Evolutionary conservation across 2,113 vertebrate species (phyloP), one percentile per base, ranked within the genome.

Genomic region (Thymallus thymallus): DNA sequence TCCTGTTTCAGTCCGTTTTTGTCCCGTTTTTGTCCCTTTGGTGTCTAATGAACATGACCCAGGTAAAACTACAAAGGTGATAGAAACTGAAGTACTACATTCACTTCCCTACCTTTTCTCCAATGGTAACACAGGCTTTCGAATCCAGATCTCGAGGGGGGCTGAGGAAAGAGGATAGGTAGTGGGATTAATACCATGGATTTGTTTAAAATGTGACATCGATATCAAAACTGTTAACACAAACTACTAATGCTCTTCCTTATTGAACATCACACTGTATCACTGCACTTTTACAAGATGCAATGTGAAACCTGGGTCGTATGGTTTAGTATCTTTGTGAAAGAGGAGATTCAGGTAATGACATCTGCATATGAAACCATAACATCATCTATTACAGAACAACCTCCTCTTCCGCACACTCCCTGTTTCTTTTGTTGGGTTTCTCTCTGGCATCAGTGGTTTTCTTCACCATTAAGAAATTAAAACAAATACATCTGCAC

Each of bases 81-180:
- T 18, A 13, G 48, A 51, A 13, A 51, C 14, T 51, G 48, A 18
- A 51, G 48, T 5, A 51, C 48, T 18, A 13, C 48, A 51, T 26
- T 55, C 22, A 1, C 14, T 29, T 20, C 29, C 71, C 78, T 92
- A 99, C 98, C 98, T 96, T 94, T 79, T 97, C 97, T 20, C 97
- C 98, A 78, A 99, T 97, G 24, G 92, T 96, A 89, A 99, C 97
- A 72, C 90, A 96, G 79, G 98, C 96, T 91, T 98, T 99, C 46
- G 98, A 98, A 89, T 98, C 98, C 72, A 99, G 94, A 87, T 97
- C 96, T 89, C 97, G 92, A 73, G 98, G 98, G 45, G 97, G 95
- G 84, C 98, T 99, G 81, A n/a, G 51, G 62, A 74, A 66, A 55
- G 67, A 80, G 24, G 16, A 51, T 18, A 16, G 48, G 13, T 4